Base-by-base conservation (phyloP, 2,888 invertebrate species). In the Cerceris rybyensis region DNA sequence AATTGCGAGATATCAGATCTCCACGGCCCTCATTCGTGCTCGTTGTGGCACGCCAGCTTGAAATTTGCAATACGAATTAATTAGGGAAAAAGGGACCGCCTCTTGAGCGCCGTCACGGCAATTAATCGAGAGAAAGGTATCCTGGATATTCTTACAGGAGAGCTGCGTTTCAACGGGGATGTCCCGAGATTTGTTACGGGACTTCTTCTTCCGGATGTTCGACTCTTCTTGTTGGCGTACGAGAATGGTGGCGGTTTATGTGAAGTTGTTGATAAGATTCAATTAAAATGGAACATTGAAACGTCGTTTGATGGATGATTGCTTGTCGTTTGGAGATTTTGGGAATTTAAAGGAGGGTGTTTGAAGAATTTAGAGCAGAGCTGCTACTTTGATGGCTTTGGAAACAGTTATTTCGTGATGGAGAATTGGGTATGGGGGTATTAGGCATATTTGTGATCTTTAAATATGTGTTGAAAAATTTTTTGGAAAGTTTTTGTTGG, bases 81-180 rank as follows among this genome's bases (percentile, higher is more conserved):
- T 85, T 85, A 84, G 75, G 70, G 77, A 79, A 80, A 85, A 82
- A 76, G 28, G 28, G 76, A 75, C 65, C 79, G 78, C 57, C 70
- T 64, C 75, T 54, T 69, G 72, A 72, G 64, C 70, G 70, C 80
- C 87, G 88, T 87, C 83, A 84, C 88, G 87, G 82, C 73, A 87
- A 89, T 88, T 89, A 89, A 86, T 88, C 86, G 79, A 61, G 80
- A 81, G 86, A 88, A 85, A 88, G 84, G 85, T 82, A 77, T 73
- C 69, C 68, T 50, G 66, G 69, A 59, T 61, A 11, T 28, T 59
- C 16, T 58, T 58, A n/a, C 52, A 28, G 50, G 50, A n/a, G 50
- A 50, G 50, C 9, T 2, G 61, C 59, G 41, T 43, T 42, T 57
- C 58, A 46, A 59, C 50, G 67, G 54, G 72, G 72, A 64, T 63